A percentile compares a stretch with the other conserved stretches of the same genome.
Evolutionary conservation across 2,113 vertebrate species (phyloP).

Genomic region (Ursus arctos): DNA sequence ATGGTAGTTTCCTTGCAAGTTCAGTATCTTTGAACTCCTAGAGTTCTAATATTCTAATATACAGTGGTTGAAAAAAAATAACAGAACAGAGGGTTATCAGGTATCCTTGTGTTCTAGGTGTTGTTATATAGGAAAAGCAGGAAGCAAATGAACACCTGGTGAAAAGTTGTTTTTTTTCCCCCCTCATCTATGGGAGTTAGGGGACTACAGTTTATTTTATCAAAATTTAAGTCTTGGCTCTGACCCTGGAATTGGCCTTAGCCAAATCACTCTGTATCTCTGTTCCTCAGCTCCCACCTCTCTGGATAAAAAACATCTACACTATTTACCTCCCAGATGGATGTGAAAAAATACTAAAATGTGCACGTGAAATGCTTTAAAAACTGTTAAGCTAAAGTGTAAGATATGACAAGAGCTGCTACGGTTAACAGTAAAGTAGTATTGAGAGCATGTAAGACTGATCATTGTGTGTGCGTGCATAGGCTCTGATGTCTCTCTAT

Average conservation of each 20-base stretch:
- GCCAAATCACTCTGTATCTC: background rate
- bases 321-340: background rate
- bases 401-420: background rate
- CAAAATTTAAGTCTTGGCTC: background rate
- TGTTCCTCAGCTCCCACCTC: background rate
- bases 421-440: background rate
- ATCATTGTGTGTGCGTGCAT: background rate
- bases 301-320: background rate
- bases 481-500: background rate
- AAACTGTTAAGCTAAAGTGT: background rate
- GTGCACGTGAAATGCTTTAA: background rate
- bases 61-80: background rate
- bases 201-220: background rate
- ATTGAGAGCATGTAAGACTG: background rate
- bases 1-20: background rate
- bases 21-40: background rate
- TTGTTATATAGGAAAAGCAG: conserved; percentile 30
- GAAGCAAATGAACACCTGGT: conserved; percentile 57
- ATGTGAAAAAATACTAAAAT: conserved; percentile 3
- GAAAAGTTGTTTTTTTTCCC: background rate
- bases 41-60: background rate
- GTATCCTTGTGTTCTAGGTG: background rate
- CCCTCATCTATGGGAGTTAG: background rate
- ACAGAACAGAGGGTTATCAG: background rate
- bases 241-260: background rate